Base-by-base conservation (phyloP, 2,888 invertebrate species). In the Caenorhabditis sp. region DNA sequence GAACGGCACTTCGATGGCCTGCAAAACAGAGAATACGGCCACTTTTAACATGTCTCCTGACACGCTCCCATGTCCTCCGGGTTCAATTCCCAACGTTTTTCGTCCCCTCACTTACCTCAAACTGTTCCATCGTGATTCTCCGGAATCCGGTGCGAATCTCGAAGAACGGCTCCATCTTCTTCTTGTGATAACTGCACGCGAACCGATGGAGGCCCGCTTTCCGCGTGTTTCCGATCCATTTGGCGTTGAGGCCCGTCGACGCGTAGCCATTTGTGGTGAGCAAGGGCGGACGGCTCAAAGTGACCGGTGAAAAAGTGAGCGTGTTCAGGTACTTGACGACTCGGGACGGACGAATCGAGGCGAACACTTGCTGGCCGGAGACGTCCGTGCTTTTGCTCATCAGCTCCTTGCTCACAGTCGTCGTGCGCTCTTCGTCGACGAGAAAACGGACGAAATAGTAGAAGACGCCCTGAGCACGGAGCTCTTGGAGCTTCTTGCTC, bases 381-480 rank as follows among this genome's bases (percentile, higher is more conserved):
- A 76, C 43, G 2, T 55, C 59, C 11, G 52, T 63, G 46, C 63
- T 61, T 7, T 59, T 50, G n/a, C 39, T 35, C 76, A 76, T 76
- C 27, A 76, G 39, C 48, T 63, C 71, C 20, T 59, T 63, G 71
- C 65, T 55, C 11, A 76, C 76, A 11, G 76, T 76, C 26, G 76
- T 76, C 13, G 68, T 76, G 1, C 20, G 35, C 26, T 76, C 71
- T 39, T 76, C 76, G 43, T 76, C 76, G 17, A 76, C 76, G 11
- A 76, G 56, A 17, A 76, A 71, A 2, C 76, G 58, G 6, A 76
- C 55, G 56, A 76, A 76, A 17, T 26, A 65, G 43, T 65, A 65
- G 55, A 76, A 65, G 48, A 20, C 8, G 37, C 43, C 20, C 7
- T 32, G 43, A 0, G 68, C 17, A 8, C 62, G 26, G 11, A 75